Evolutionary conservation across 2,888 invertebrate genomes (phyloP).

Genomic region (Heliconius hortense): DNA sequence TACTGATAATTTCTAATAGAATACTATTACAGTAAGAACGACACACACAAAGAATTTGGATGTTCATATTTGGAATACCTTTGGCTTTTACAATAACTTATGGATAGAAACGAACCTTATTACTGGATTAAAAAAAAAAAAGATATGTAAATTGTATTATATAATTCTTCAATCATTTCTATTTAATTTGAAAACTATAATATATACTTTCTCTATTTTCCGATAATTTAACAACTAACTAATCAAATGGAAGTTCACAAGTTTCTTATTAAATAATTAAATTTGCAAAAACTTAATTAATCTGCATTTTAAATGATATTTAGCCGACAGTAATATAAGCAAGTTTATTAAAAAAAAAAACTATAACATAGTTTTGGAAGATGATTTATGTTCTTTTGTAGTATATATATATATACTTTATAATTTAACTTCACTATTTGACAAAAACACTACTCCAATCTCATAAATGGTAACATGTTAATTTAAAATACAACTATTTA

Average conservation of each 20-base stretch:
- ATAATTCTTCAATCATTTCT: no score
- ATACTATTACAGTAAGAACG: neutral
- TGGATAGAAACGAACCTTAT: neutral
- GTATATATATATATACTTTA: neutral
- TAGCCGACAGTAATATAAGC: neutral
- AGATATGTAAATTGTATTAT: neutral
- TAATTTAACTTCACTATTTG: constrained; percentile 1
- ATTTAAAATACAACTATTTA: constrained; percentile 29
- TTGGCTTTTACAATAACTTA: constrained; percentile 10
- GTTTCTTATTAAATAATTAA: constrained; percentile 1
- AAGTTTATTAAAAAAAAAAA: neutral
- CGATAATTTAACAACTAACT: neutral
- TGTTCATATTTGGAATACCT: constrained; percentile 4
- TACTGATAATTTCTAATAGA: neutral
- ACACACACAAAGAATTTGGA: neutral
- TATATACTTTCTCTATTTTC: neutral
- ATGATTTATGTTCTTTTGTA: constrained; percentile 2
- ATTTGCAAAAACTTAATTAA: neutral
- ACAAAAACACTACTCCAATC: constrained; percentile 18
- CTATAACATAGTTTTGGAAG: neutral
- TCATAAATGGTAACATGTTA: constrained; percentile 17
- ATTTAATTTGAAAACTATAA: neutral
- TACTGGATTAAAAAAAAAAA: neutral
- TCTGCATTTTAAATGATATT: neutral
- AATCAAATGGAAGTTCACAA: constrained; percentile 6